A percentile compares a stretch with the other conserved stretches of the same genome.
These are phyloP conservation scores for Endotricha flammealis DNA, from an alignment of 2,888 invertebrate species.

Conservation along the genomic window DNA sequence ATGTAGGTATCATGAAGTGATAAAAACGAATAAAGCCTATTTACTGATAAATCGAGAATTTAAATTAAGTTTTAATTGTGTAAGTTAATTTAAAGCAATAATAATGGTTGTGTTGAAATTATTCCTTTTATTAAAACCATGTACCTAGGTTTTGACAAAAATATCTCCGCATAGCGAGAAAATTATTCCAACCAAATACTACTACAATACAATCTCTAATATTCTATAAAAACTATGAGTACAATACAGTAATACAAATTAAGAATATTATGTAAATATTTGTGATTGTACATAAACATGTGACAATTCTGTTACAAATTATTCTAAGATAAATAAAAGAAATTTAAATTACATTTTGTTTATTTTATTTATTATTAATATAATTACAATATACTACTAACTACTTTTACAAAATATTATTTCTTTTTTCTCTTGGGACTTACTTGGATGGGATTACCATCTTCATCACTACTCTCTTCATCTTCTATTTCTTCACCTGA, in stretches of 20 bases:
- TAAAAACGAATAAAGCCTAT: conserved; percentile 17
- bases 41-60: conserved; percentile 22
- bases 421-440: conserved; percentile 41
- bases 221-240: background rate
- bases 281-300: conserved; percentile 1
- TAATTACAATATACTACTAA: conserved; percentile 1
- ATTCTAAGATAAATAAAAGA: conserved; percentile 4
- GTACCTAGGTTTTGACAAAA: too few species aligned
- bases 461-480: conserved; percentile 32
- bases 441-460: conserved; percentile 27
- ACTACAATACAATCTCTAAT: too few species aligned
- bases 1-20: conserved; percentile 15
- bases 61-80: conserved; percentile 16
- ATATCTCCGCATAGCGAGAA: too few species aligned
- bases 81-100: conserved; percentile 7
- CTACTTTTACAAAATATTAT: conserved; percentile 25
- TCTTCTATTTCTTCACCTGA: conserved; percentile 26
- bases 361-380: conserved; percentile 4
- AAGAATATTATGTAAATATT: conserved; percentile 6
- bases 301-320: background rate
- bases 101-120: conserved; percentile 9
- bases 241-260: background rate
- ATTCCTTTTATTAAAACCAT: conserved; percentile 15
- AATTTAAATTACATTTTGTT: background rate
- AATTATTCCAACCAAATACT: too few species aligned